Base-by-base conservation (phyloP, 1,140 invertebrate genomes). In the Steinernema feltiae region DNA sequence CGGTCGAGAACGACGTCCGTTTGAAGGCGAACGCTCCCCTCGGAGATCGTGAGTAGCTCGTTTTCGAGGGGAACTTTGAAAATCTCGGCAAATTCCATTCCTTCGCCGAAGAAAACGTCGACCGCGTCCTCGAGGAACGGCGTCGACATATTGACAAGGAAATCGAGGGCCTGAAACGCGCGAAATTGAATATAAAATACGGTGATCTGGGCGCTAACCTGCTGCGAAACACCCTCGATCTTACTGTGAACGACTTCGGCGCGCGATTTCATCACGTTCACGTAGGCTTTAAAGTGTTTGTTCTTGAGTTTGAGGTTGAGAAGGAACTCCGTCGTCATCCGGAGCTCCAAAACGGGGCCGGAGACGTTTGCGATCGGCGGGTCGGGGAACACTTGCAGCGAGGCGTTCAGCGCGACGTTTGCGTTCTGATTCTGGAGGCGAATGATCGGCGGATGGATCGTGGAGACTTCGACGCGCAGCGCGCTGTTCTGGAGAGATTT, bases 51-150 rank as follows among this genome's bases (percentile, higher is more conserved):
- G 53, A 63, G 53, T 12, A 63, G 12, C 24, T 63, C 53, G 53
- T 63, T 63, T 27, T 63, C 53, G 15, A 63, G 24, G 15, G 53
- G 53, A 15, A 63, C 53, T 27, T 27, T 12, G 53, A 63, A 63
- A 21, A 63, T 21, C 7, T 63, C 53, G 53, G 53, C 3, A 21
- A 63, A 63, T 27, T 63, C 53, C 15, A n/a, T 15, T 63, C 53
- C 53, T 3, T 63, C 53, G 24, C 78, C 82, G 15, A 83, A 71
- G 21, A 85, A 73, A 18, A 83, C 27, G 41, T 82, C 76, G 1
- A 81, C 76, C 1, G 82, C 83, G 69, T 83, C 77, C 72, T 83
- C 82, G 2, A 84, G 53, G 74, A 83, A 83, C 30, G 82, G 82
- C 17, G 76, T 76, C 0, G 75, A 75, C 75, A 84, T 82, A 17